phyloP scores from a whole-genome alignment of 2,888 invertebrate genomes.

The Callimorpha dominula region DNA sequence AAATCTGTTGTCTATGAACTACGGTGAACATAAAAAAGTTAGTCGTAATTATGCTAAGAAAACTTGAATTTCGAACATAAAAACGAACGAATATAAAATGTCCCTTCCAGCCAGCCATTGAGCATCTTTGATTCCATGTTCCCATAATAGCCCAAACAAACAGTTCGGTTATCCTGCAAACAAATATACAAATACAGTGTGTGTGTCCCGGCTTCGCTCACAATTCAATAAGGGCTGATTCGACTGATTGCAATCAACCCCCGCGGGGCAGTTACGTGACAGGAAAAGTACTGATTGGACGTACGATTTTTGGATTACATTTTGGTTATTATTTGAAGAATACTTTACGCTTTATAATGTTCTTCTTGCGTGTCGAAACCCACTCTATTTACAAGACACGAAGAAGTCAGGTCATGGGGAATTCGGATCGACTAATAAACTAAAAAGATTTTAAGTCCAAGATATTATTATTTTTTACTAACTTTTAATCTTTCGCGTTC shows the following conservation, averaged over 20 bases:
- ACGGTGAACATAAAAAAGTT: no score
- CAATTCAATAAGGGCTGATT: constrained; percentile 81
- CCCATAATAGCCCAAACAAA: constrained; percentile 75
- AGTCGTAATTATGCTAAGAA: no score
- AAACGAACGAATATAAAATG: constrained; percentile 5
- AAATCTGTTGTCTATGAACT: no score
- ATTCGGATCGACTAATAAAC: no score
- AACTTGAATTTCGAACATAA: not conserved
- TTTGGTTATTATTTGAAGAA: constrained; percentile 7
- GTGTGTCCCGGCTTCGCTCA: constrained; percentile 55
- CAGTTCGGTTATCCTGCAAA: constrained; percentile 67
- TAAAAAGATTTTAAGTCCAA: no score
- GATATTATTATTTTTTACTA: no score
- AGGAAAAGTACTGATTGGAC: constrained; percentile 37
- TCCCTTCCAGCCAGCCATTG: constrained; percentile 47
- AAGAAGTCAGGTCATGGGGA: no score
- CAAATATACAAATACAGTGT: constrained; percentile 56
- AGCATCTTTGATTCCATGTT: not conserved
- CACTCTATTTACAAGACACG: not conserved
- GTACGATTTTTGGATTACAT: constrained; percentile 6
- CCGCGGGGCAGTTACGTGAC: constrained; percentile 62
- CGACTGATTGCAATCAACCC: constrained; percentile 82
- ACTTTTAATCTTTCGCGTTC: no score
- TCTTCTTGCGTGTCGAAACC: not conserved
- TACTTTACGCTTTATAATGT: not conserved